Evolutionary conservation across 2,888 invertebrate species (phyloP).

Genomic region (Nomada lathburiana): DNA sequence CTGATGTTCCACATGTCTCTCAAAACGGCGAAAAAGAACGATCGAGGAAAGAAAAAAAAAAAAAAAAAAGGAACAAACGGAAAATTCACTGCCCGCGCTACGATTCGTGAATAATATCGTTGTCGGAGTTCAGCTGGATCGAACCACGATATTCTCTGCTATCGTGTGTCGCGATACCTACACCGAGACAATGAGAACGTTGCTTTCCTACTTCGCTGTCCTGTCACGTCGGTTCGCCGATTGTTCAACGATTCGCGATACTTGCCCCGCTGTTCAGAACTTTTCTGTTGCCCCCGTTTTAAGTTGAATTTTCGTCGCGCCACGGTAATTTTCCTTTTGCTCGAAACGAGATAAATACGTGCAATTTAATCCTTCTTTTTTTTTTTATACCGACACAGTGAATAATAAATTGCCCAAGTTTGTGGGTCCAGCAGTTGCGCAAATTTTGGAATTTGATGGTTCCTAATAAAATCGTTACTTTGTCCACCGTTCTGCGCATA

Average conservation of each 20-base stretch:
- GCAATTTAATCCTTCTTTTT: too few relatives aligned
- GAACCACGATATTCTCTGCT: not conserved
- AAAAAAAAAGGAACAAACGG: not conserved
- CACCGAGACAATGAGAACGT: not conserved
- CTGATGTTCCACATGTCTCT: conserved; percentile 28
- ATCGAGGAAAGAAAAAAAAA: not conserved
- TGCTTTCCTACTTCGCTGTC: not conserved
- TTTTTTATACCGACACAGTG: too few relatives aligned
- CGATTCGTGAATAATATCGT: conserved; percentile 1
- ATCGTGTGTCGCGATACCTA: too few relatives aligned
- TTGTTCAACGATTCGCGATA: not conserved
- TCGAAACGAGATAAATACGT: too few relatives aligned
- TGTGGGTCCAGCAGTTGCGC: too few relatives aligned
- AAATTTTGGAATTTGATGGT: too few relatives aligned
- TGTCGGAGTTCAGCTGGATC: conserved; percentile 1
- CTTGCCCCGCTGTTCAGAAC: not conserved
- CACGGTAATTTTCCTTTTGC: too few relatives aligned
- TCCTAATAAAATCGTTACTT: not conserved
- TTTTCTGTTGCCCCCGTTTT: not conserved
- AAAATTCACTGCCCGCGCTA: not conserved
- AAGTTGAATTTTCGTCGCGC: too few relatives aligned
- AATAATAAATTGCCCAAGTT: too few relatives aligned
- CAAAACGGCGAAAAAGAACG: not conserved
- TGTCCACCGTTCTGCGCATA: not conserved
- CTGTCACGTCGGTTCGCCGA: not conserved